Evolutionary conservation across 2,888 invertebrate species (phyloP).

Genomic region (Xestia c-nigrum): DNA sequence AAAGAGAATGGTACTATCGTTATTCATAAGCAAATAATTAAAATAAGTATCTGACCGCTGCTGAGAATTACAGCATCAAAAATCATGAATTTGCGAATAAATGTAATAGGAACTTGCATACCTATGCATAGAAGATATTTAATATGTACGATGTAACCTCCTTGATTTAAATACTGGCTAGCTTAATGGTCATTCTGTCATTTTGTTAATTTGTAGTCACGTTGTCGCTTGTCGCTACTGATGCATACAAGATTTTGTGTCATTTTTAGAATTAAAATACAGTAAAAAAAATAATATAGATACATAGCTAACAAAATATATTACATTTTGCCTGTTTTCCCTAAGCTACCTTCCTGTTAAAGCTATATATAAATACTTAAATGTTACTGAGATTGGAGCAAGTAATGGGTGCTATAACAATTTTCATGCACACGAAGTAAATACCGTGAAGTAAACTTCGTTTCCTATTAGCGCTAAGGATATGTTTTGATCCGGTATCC

Average conservation of each 20-base stretch:
- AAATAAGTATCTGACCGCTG: too few species aligned
- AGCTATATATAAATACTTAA: background rate
- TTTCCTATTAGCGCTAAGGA: conserved; percentile 13
- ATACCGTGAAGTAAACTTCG: background rate
- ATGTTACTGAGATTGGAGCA: background rate
- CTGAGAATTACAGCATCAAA: too few species aligned
- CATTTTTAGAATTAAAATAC: background rate
- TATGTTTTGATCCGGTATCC: conserved; percentile 73
- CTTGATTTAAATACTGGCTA: background rate
- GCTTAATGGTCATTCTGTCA: background rate
- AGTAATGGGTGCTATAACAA: background rate
- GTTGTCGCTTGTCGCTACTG: background rate
- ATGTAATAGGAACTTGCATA: background rate
- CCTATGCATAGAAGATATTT: too few species aligned
- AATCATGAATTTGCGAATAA: too few species aligned
- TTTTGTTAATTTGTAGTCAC: background rate
- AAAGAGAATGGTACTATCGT: too few species aligned
- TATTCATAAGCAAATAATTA: too few species aligned
- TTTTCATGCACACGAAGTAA: background rate
- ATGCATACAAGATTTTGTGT: background rate
- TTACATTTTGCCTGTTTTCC: background rate
- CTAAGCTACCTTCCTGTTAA: background rate
- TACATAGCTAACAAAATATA: background rate
- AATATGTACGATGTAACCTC: background rate
- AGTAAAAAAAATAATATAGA: background rate